A percentile compares a stretch with the other conserved stretches of the same genome.
These are phyloP conservation scores for Entomobrya multifasciata DNA, from an alignment of 2,888 invertebrate genomes.

Conservation along the genomic window DNA sequence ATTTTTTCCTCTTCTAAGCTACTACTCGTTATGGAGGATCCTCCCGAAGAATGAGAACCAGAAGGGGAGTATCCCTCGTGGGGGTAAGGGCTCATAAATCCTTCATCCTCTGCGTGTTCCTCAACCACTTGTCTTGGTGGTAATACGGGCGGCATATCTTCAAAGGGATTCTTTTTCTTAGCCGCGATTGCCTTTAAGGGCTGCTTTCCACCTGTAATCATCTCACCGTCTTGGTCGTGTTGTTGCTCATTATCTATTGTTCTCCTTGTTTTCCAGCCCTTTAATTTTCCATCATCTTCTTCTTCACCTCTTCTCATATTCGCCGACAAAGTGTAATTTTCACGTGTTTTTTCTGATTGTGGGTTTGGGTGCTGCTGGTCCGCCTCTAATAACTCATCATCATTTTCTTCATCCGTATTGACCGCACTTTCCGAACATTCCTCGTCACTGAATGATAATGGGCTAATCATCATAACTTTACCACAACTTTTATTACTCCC, in stretches of 20 bases:
- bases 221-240: conserved; percentile 22
- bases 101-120: conserved; percentile 74
- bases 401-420: conserved; percentile 54
- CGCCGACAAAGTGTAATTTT: no score
- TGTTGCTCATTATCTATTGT: neutral
- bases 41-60: conserved; percentile 40
- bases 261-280: no score
- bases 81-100: conserved; percentile 74
- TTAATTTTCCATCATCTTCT: no score
- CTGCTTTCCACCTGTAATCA: conserved; percentile 37
- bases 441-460: conserved; percentile 46
- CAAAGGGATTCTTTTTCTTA: conserved; percentile 73
- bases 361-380: conserved; percentile 63
- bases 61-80: conserved; percentile 69
- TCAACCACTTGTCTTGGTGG: conserved; percentile 19
- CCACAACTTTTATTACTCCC: conserved; percentile 31
- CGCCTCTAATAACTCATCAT: conserved; percentile 58
- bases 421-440: no score
- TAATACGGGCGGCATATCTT: conserved; percentile 73
- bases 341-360: no score
- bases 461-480: neutral
- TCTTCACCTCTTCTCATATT: no score
- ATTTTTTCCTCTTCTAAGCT: no score
- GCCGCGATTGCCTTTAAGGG: conserved; percentile 42
- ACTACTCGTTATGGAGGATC: no score